Evolutionary conservation across 1,140 invertebrate genomes (phyloP).

Genomic region (Apis mellifera): Amel_HAv3.1 CM009943.2:6916001-6916500

Average conservation of each 20-base stretch:
- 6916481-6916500: not conserved
- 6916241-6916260: too few species aligned
- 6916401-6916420: too few species aligned
- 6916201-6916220: slow-evolving; percentile 46
- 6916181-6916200: slow-evolving; percentile 67
- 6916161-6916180: slow-evolving; percentile 68
- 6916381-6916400: not conserved
- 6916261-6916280: too few species aligned
- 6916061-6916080: not conserved
- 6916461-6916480: not conserved
- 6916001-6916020: slow-evolving; percentile 78
- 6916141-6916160: slow-evolving; percentile 65
- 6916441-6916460: not conserved
- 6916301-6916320: not conserved
- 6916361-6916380: not conserved
- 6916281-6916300: not conserved
- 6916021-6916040: slow-evolving; percentile 77
- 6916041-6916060: slow-evolving; percentile 54
- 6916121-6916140: slow-evolving; percentile 71
- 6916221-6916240: not conserved
- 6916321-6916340: too few species aligned
- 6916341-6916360: too few species aligned
- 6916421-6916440: not conserved
- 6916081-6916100: slow-evolving; percentile 59
- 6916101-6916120: slow-evolving; percentile 66